A percentile compares a stretch with the other conserved stretches of the same genome.
phyloP scores from a whole-genome alignment of 2,113 vertebrate species.

The Acrocephalus arundinaceus region DNA sequence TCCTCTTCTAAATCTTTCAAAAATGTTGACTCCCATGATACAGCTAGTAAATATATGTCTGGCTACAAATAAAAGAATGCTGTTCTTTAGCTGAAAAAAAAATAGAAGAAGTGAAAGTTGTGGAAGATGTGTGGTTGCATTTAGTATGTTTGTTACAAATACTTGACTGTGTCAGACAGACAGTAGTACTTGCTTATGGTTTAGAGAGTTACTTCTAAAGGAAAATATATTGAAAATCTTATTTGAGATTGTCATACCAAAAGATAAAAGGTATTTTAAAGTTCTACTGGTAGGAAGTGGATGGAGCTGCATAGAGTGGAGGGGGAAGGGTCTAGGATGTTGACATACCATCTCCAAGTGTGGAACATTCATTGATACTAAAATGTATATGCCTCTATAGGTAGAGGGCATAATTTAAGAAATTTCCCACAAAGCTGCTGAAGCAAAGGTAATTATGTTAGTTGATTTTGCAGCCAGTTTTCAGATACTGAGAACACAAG shows the following conservation, averaged over 20 bases:
- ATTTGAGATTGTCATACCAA: background rate
- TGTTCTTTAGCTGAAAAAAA: background rate
- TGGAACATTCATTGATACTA: background rate
- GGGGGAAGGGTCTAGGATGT: background rate
- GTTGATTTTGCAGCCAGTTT: background rate
- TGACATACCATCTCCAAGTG: background rate
- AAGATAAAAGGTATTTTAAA: background rate
- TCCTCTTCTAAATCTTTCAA: background rate
- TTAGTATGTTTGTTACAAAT: background rate
- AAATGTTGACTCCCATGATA: background rate
- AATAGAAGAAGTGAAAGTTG: background rate
- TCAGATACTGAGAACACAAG: background rate
- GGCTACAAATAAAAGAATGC: background rate
- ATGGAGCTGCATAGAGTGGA: background rate
- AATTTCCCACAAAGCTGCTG: background rate
- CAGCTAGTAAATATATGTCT: background rate
- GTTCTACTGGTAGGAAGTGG: background rate
- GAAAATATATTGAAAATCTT: background rate
- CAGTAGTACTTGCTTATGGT: background rate
- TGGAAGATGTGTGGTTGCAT: background rate
- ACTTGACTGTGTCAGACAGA: background rate
- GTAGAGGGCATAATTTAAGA: background rate
- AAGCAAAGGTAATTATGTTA: background rate
- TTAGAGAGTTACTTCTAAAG: background rate
- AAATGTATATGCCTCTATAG: background rate